Evolutionary conservation across 2,888 invertebrate species (phyloP), one percentile per base, ranked within the genome.

Genomic region (Nezara viridula): DNA sequence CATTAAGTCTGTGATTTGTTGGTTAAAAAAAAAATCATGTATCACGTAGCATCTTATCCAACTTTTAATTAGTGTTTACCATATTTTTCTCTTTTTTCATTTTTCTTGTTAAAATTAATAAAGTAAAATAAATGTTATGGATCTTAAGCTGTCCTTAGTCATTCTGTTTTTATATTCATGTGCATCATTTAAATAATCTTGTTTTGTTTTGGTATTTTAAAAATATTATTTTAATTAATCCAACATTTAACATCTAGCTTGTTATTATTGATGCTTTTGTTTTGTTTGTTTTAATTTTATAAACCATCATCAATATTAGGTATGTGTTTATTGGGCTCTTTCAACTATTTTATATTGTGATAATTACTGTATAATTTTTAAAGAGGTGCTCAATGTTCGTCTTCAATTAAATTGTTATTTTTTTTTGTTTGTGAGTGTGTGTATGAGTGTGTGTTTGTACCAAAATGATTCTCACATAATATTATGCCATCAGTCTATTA

Each of bases 311-410:
- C 24, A 77, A 40, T 77, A 40, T 77, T 77, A 27, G 4, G 14
- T 55, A 60, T 44, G 12, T 44, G n/a, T 40, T 81, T 5, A 44
- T 44, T 81, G 44, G 81, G 81, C 81, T 81, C 81, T 81, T 40
- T 44, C 24, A 81, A 44, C n/a, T 81, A 81, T 44, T 24, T 81
- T 81, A 44, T 81, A 81, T 81, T 81, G 81, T 81, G 81, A 81
- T 81, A 81, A 21, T 81, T 81, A 81, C 44, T 81, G 9, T 81
- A 81, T 81, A 81, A 40, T 81, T 81, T 77, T 81, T 32, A 44
- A 24, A 81, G 44, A 81, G 81, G 81, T 81, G 81, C 81, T 81
- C 81, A 81, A 81, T 81, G 81, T 81, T 81, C 7, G 44, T 81
- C 44, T 66, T 81, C 44, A 44, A 12, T 81, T 81, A 81, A 81